Conservation (phyloP, 2,888 invertebrate species). For the Zygaena filipendulae region DNA sequence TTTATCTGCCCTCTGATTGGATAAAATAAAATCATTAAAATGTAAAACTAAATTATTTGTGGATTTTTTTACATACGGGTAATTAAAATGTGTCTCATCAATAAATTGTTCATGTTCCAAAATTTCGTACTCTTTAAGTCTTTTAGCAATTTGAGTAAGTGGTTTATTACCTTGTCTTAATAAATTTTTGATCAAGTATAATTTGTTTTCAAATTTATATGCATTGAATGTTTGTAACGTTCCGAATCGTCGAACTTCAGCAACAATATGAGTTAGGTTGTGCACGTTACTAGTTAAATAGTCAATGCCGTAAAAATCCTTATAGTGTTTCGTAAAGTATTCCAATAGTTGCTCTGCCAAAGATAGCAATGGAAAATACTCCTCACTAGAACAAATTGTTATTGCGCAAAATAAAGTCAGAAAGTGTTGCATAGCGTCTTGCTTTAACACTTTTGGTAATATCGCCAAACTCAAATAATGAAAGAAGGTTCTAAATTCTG, state of each 20-base stretch:
- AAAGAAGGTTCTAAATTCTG: conserved; percentile 16
- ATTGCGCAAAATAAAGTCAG: conserved; percentile 5
- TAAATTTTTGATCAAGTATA: conserved; percentile 10
- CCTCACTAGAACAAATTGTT: too few species aligned
- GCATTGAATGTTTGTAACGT: conserved; percentile 11
- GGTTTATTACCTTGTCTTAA: conserved; percentile 13
- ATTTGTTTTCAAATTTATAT: conserved; percentile 14
- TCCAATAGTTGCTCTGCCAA: conserved; percentile 7
- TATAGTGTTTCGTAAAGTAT: conserved; percentile 11
- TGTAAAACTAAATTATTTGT: too few species aligned
- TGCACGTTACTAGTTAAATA: conserved; percentile 17
- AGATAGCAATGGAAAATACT: too few species aligned
- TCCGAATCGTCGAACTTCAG: conserved; percentile 15
- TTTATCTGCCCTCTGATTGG: too few species aligned
- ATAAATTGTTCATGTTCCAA: too few species aligned
- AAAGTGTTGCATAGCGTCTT: conserved; percentile 6
- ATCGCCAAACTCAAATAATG: conserved; percentile 12
- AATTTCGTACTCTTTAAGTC: too few species aligned
- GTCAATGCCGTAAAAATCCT: conserved; percentile 12
- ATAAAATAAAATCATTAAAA: too few species aligned
- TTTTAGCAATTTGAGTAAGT: conserved; percentile 11
- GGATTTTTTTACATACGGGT: too few species aligned
- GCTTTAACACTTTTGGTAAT: conserved; percentile 2
- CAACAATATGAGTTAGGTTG: conserved; percentile 14
- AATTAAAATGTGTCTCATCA: too few species aligned